phyloP scores from a whole-genome alignment of 2,888 invertebrate genomes.

The Amphipyra berbera region DNA sequence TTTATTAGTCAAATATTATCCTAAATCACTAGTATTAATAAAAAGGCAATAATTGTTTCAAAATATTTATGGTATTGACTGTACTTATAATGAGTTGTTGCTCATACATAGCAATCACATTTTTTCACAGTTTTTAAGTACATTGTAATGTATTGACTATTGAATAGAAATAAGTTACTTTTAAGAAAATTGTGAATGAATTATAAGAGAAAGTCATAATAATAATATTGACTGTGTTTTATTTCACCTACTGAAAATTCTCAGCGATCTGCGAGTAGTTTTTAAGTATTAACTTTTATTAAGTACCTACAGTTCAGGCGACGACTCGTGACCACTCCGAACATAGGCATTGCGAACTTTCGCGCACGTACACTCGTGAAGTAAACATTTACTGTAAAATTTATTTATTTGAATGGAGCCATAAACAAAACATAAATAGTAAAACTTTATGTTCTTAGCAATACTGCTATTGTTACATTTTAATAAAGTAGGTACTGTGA shows the following conservation, averaged over 20 bases:
- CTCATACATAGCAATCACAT: slow-evolving; percentile 33
- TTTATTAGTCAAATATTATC: slow-evolving; percentile 1
- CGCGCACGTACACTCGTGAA: too few relatives aligned
- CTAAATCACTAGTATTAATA: not conserved
- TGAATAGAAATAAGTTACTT: slow-evolving; percentile 40
- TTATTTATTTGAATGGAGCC: too few relatives aligned
- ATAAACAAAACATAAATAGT: too few relatives aligned
- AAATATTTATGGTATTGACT: slow-evolving; percentile 34
- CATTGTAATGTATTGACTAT: slow-evolving; percentile 52
- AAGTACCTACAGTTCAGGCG: too few relatives aligned
- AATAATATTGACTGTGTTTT: slow-evolving; percentile 19
- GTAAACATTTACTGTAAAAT: too few relatives aligned
- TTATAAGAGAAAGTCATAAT: slow-evolving; percentile 47
- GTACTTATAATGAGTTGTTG: slow-evolving; percentile 25
- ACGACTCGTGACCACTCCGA: too few relatives aligned
- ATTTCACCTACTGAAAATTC: slow-evolving; percentile 1
- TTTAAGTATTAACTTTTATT: too few relatives aligned
- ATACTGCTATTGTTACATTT: too few relatives aligned
- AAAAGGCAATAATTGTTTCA: slow-evolving; percentile 8
- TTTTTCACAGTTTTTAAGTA: slow-evolving; percentile 46
- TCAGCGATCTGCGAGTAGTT: not conserved
- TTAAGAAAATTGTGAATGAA: slow-evolving; percentile 59
- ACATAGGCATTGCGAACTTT: too few relatives aligned
- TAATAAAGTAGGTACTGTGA: too few relatives aligned
- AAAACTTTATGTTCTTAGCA: too few relatives aligned